A percentile compares a stretch with the other conserved stretches of the same genome.
These are phyloP conservation scores for Mustela nigripes DNA, from an alignment of 2,113 vertebrate species.

Conservation along the genomic window DNA sequence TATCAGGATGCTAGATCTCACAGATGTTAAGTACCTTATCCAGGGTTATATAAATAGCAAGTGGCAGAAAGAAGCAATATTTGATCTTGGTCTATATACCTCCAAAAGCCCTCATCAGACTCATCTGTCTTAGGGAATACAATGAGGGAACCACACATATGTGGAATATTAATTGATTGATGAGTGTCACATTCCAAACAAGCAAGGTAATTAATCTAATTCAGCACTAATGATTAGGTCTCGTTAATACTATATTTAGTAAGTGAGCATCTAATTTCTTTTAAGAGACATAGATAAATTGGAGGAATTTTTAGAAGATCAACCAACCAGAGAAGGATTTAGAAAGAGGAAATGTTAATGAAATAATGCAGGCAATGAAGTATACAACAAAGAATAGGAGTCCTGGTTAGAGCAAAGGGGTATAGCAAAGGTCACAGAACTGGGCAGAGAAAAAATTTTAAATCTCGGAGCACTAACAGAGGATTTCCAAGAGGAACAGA, in stretches of 20 bases:
- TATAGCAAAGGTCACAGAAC: not conserved
- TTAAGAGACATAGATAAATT: slow-evolving; percentile 81
- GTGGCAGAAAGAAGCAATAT: slow-evolving; percentile 35
- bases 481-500: not conserved
- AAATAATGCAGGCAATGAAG: slow-evolving; percentile 54
- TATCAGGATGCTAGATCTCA: slow-evolving; percentile 15
- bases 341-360: slow-evolving; percentile 60
- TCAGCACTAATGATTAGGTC: slow-evolving; percentile 79
- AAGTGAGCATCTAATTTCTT: slow-evolving; percentile 81
- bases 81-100: slow-evolving; percentile 39
- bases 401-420: not conserved
- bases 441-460: not conserved
- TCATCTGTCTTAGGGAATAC: slow-evolving; percentile 65
- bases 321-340: slow-evolving; percentile 61
- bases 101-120: slow-evolving; percentile 30
- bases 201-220: slow-evolving; percentile 85
- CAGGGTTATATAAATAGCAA: slow-evolving; percentile 58
- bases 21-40: not conserved
- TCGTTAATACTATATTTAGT: slow-evolving; percentile 82
- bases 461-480: not conserved
- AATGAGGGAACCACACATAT: slow-evolving; percentile 64
- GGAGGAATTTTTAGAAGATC: slow-evolving; percentile 68
- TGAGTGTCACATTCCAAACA: slow-evolving; percentile 83
- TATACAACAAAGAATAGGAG: not conserved
- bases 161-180: slow-evolving; percentile 80